These are phyloP conservation scores for Andricus curvator DNA, from an alignment of 2,888 invertebrate genomes.

Conservation along the genomic window DNA sequence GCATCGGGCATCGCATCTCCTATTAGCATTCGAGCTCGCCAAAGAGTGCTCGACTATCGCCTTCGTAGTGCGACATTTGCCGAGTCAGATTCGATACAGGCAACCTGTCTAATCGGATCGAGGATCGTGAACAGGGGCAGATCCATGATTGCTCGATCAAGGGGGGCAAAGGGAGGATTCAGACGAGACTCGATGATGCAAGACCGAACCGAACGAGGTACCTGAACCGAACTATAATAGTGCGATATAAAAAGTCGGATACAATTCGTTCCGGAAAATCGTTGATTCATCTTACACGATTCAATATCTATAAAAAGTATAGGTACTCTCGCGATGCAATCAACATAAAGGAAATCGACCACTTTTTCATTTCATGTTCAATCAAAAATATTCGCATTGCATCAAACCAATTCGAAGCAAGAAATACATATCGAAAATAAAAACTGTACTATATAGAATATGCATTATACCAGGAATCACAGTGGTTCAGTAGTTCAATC, in stretches of 20 bases:
- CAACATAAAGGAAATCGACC: not conserved
- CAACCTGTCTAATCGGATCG: conserved; percentile 42
- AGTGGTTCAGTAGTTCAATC: no score
- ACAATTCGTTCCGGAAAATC: not conserved
- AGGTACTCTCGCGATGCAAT: not conserved
- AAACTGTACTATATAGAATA: not conserved
- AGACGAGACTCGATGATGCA: not conserved
- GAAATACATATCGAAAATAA: not conserved
- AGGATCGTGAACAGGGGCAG: conserved; percentile 17
- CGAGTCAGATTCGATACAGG: conserved; percentile 39
- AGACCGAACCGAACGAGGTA: not conserved
- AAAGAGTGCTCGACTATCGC: conserved; percentile 51
- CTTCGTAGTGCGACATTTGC: conserved; percentile 40
- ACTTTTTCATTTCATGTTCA: not conserved
- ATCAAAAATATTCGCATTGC: not conserved
- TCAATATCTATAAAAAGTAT: not conserved
- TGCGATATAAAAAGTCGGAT: not conserved
- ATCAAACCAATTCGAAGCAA: not conserved
- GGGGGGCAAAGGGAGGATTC: not conserved
- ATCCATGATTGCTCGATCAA: conserved; percentile 2
- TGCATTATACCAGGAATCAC: not conserved
- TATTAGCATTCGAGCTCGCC: conserved; percentile 69
- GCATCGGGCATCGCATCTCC: conserved; percentile 62
- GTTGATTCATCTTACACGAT: not conserved
- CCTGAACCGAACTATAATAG: not conserved